Conservation (phyloP, 1,140 invertebrate species). For the Diploscapter pachys region DNA sequence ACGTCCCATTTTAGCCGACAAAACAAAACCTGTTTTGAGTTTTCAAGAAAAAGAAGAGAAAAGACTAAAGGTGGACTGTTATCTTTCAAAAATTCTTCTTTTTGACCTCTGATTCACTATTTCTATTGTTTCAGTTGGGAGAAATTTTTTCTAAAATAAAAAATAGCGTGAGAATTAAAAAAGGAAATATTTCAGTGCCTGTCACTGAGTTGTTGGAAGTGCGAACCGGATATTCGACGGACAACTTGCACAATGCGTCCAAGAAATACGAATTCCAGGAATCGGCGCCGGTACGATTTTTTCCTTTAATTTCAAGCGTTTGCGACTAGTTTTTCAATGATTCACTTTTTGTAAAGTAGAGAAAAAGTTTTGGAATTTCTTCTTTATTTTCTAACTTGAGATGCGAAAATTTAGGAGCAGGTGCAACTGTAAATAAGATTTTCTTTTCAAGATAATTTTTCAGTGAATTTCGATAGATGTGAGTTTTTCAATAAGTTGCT, state of each 20-base stretch:
- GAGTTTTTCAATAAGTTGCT: no score
- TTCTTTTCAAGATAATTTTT: no score
- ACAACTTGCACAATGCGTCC: slow-evolving; percentile 51
- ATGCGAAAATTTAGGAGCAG: no score
- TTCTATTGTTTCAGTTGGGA: neutral
- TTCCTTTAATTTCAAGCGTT: neutral
- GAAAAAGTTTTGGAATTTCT: no score
- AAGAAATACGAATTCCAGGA: slow-evolving; percentile 49
- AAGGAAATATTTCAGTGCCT: slow-evolving; percentile 37
- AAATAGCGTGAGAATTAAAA: neutral
- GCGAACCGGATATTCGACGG: slow-evolving; percentile 51
- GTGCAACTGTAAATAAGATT: no score
- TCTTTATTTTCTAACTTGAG: no score
- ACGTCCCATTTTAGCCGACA: no score
- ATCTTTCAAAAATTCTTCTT: neutral
- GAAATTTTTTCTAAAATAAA: neutral
- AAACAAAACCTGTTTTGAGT: neutral
- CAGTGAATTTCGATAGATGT: no score
- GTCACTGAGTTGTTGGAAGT: slow-evolving; percentile 50
- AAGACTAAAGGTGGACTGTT: neutral
- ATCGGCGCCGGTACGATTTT: slow-evolving; percentile 40
- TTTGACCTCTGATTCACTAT: neutral
- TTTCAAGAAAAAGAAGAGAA: neutral
- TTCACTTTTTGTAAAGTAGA: no score
- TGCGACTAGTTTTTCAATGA: neutral